Conservation (phyloP, 2,113 vertebrate species). For the Promerops cafer region DNA sequence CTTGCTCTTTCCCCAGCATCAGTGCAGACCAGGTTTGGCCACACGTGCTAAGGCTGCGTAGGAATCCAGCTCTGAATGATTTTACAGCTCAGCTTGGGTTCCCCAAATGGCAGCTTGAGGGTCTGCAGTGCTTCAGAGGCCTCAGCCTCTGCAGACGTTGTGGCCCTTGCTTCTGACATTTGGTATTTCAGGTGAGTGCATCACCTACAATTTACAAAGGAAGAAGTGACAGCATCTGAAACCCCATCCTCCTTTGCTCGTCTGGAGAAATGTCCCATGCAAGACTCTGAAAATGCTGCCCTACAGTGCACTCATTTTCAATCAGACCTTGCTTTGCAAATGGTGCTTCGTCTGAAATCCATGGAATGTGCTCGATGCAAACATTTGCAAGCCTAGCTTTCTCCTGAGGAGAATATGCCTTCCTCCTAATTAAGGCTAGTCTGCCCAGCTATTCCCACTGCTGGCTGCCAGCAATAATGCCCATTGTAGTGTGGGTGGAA, state of each 20-base stretch:
- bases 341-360: background rate
- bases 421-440: conserved; percentile 46
- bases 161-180: background rate
- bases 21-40: background rate
- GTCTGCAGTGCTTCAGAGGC: background rate
- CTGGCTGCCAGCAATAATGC: conserved; percentile 42
- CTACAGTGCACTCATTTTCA: background rate
- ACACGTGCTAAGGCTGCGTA: background rate
- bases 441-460: conserved; percentile 43
- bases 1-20: background rate
- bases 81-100: background rate
- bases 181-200: background rate
- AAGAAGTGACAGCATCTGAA: background rate
- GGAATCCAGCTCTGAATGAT: background rate
- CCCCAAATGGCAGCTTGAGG: background rate
- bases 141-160: background rate
- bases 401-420: conserved; percentile 33
- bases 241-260: background rate
- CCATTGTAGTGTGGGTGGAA: conserved; percentile 56
- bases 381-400: conserved; percentile 16
- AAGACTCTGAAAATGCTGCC: background rate
- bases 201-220: background rate
- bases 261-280: background rate
- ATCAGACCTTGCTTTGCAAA: background rate
- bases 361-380: background rate